phyloP scores from a whole-genome alignment of 2,797 vertebrate species.

The Sphenodon punctatus region DNA sequence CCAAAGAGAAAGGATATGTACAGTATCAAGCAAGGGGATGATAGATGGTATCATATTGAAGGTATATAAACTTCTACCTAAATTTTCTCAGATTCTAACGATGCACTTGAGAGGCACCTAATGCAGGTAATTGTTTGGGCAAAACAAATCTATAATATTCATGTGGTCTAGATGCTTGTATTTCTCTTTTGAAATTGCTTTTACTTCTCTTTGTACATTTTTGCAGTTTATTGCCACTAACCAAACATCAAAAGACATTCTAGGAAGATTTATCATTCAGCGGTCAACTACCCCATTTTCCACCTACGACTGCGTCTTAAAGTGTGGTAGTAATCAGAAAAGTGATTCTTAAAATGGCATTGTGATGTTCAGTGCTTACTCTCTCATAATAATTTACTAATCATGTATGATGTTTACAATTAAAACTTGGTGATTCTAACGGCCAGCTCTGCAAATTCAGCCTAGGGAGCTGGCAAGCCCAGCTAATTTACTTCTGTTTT shows the following conservation, averaged over 20 bases:
- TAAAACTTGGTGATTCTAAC: too few relatives aligned
- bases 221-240: slow-evolving; percentile 1
- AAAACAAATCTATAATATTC: neutral
- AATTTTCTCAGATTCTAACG: neutral
- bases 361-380: neutral
- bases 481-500: too few relatives aligned
- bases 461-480: too few relatives aligned
- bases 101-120: slow-evolving; percentile 3
- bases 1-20: neutral
- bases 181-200: slow-evolving; percentile 6
- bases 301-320: neutral
- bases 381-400: neutral
- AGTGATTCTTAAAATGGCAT: neutral
- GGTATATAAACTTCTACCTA: neutral
- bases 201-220: slow-evolving; percentile 4
- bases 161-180: neutral
- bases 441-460: too few relatives aligned
- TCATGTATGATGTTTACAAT: neutral
- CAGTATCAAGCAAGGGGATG: neutral
- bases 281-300: neutral
- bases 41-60: neutral
- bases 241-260: neutral
- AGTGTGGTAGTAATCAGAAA: slow-evolving; percentile 7
- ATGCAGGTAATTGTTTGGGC: neutral
- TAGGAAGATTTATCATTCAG: neutral